phyloP scores from a whole-genome alignment of 2,888 invertebrate species.

The Shargacucullia verbasci region DNA sequence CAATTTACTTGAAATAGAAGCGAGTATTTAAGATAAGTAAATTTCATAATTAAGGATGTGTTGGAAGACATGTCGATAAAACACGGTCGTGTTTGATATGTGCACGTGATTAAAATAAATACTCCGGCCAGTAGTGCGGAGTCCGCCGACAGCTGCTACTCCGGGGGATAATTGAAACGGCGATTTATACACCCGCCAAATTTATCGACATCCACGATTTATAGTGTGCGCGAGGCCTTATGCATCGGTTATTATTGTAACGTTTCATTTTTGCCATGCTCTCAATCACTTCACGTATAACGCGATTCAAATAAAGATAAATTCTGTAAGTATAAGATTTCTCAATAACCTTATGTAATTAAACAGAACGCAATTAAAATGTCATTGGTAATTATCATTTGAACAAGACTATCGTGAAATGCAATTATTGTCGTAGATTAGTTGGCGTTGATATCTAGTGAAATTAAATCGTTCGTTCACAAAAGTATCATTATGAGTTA shows the following conservation, averaged over 20 bases:
- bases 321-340: conserved; percentile 44
- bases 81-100: conserved; percentile 71
- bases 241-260: conserved; percentile 63
- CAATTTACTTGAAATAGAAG: conserved; percentile 29
- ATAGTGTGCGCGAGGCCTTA: conserved; percentile 69
- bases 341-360: conserved; percentile 53
- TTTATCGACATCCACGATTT: conserved; percentile 85
- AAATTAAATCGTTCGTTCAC: conserved; percentile 50
- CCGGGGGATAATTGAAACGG: conserved; percentile 85
- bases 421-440: conserved; percentile 63
- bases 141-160: conserved; percentile 83
- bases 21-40: conserved; percentile 29
- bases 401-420: conserved; percentile 64
- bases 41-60: conserved; percentile 74
- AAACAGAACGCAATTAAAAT: conserved; percentile 62
- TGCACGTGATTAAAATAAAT: conserved; percentile 86
- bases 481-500: conserved; percentile 49
- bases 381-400: conserved; percentile 64
- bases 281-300: conserved; percentile 51
- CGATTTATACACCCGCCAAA: conserved; percentile 87
- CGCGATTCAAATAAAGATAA: conserved; percentile 57
- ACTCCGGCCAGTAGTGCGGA: conserved; percentile 76
- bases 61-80: conserved; percentile 75
- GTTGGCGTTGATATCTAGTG: conserved; percentile 51
- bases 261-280: conserved; percentile 64